Conservation (phyloP, 2,797 vertebrate species). For the Vireo griseus region DNA sequence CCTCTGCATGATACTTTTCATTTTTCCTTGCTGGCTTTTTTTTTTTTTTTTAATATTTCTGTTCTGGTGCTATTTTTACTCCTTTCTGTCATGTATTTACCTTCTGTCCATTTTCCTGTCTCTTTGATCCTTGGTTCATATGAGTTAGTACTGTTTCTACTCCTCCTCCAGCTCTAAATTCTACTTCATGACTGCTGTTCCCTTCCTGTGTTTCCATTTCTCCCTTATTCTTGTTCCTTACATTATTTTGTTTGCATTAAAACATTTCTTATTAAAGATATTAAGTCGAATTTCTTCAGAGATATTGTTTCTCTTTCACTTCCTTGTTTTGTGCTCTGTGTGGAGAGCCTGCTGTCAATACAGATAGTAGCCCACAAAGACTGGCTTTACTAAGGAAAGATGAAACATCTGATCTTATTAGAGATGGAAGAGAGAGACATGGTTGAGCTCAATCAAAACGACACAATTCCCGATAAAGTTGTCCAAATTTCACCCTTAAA, state of each 20-base stretch:
- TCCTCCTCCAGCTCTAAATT: neutral
- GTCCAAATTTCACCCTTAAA: neutral
- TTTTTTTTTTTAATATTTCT: neutral
- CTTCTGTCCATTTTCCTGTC: constrained; percentile 2
- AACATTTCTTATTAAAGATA: neutral
- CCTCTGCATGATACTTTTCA: neutral
- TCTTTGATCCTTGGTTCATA: neutral
- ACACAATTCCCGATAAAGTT: neutral
- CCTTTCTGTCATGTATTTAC: constrained; percentile 23
- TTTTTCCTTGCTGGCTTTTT: neutral
- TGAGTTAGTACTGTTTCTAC: neutral
- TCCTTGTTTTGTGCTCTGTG: neutral
- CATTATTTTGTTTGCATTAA: neutral
- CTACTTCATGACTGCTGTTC: neutral
- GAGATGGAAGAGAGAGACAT: neutral
- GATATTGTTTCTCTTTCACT: neutral
- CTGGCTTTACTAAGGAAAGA: neutral
- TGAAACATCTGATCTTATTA: neutral
- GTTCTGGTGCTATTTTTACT: constrained; percentile 12
- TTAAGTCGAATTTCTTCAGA: neutral
- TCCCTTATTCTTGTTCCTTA: neutral
- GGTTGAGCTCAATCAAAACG: neutral
- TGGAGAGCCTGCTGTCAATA: neutral
- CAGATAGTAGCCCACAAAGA: neutral
- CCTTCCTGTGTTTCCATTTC: neutral